Conservation (phyloP, 1,140 invertebrate genomes). For the Trypoxylus dichotomus region DNA sequence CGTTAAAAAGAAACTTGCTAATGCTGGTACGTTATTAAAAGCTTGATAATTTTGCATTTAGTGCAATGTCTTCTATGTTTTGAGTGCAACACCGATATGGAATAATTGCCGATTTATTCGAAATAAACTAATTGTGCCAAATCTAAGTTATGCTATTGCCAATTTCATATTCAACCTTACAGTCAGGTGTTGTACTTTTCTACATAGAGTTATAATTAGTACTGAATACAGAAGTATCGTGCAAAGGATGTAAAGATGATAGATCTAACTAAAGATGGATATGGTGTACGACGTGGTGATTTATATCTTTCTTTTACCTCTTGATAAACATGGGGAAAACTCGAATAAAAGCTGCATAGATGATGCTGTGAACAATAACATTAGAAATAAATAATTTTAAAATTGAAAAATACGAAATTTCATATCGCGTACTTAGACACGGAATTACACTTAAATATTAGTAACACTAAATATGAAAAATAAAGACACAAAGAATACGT, state of each 20-base stretch:
- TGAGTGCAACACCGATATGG: background rate
- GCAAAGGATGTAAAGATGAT: background rate
- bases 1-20: too few species aligned
- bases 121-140: background rate
- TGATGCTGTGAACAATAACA: conserved; percentile 24
- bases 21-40: background rate
- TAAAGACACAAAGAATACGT: too few species aligned
- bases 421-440: too few species aligned
- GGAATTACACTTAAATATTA: too few species aligned
- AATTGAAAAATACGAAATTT: too few species aligned
- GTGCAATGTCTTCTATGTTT: background rate
- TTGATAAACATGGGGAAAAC: conserved; percentile 25
- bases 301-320: conserved; percentile 27
- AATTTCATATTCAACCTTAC: background rate
- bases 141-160: too few species aligned
- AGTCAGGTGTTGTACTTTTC: background rate
- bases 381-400: background rate
- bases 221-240: background rate
- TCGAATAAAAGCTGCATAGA: conserved; percentile 30
- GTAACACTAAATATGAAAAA: too few species aligned
- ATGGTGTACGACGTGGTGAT: background rate
- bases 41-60: background rate
- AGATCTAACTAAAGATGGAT: background rate
- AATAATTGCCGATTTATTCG: background rate
- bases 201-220: background rate